Evolutionary conservation across 2,888 invertebrate species (phyloP), one percentile per base, ranked within the genome.

Genomic region (Ennomos fuscantarius): DNA sequence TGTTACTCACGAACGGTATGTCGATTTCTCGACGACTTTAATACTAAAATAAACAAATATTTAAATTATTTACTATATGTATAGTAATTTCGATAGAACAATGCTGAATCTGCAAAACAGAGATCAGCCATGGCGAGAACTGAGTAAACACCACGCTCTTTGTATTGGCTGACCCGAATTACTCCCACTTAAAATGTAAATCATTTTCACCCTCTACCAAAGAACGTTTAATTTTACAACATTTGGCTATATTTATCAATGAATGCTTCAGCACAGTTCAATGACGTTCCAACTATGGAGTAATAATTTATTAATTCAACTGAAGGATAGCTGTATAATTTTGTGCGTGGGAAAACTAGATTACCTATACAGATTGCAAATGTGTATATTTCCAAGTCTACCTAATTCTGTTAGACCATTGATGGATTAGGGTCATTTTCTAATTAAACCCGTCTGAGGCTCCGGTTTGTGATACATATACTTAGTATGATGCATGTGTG

Each of bases 151-250:
- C 68, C 65, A 57, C 55, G 67, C 70, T 49, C 46, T 78, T 74
- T 81, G 73, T 78, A 68, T 72, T 62, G 60, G 62, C 64, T 82
- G 81, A 78, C 84, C 85, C 74, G 77, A 87, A 87, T 87, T 82
- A 81, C 75, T n/a, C 71, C 72, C 81, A 82, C 80, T 89, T 85
- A 81, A 87, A 81, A 90, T 89, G 89, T 83, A 88, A 89, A 90
- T 87, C 76, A 79, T 76, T 72, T 69, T 54, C 60, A 57, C 43
- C 36, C 45, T 24, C 62, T 24, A 24, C 24, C 39, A 48, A 61
- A 60, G 62, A 59, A 57, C 66, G 61, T 70, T 68, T 69, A 72
- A 70, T 74, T 72, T 67, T 47, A 50, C 54, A 39, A 56, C 63
- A 64, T 67, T 66, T 69, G 65, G 66, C 66, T 66, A 15, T 15